Percentiles rank a stretch among this genome's conserved stretches.
Evolutionary conservation across 2,888 invertebrate species (phyloP).

Genomic region (Mythimna pallens): DNA sequence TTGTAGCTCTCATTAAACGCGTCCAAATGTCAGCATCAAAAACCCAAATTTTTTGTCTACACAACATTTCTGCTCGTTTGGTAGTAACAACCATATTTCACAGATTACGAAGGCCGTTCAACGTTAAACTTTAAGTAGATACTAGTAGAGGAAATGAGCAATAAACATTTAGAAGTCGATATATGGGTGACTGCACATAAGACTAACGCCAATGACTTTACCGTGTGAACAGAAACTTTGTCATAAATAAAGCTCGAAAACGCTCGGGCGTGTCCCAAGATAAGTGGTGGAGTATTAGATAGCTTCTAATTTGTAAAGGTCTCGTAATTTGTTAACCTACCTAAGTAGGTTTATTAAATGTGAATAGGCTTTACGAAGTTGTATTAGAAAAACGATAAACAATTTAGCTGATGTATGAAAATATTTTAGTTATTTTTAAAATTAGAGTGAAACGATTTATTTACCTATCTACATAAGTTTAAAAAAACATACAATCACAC

Average conservation of each 20-base stretch:
- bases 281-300: conserved; percentile 6
- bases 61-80: not conserved
- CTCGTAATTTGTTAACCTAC: not conserved
- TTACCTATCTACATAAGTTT: not conserved
- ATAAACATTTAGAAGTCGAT: conserved; percentile 23
- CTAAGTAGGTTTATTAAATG: not conserved
- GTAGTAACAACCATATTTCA: conserved; percentile 9
- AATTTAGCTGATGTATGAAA: not conserved
- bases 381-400: not conserved
- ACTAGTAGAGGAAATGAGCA: conserved; percentile 1
- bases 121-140: not conserved
- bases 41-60: not conserved
- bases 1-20: no score
- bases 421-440: not conserved
- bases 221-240: conserved; percentile 35
- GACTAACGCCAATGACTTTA: conserved; percentile 71
- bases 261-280: conserved; percentile 15
- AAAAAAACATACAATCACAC: not conserved
- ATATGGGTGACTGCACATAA: conserved; percentile 38
- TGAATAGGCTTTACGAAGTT: not conserved
- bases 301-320: not conserved
- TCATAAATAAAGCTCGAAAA: conserved; percentile 43
- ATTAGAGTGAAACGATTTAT: not conserved
- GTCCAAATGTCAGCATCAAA: not conserved
- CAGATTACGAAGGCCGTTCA: not conserved